Conservation (phyloP, 1,140 invertebrate species). For the Venustaconcha ellipsiformis region DNA sequence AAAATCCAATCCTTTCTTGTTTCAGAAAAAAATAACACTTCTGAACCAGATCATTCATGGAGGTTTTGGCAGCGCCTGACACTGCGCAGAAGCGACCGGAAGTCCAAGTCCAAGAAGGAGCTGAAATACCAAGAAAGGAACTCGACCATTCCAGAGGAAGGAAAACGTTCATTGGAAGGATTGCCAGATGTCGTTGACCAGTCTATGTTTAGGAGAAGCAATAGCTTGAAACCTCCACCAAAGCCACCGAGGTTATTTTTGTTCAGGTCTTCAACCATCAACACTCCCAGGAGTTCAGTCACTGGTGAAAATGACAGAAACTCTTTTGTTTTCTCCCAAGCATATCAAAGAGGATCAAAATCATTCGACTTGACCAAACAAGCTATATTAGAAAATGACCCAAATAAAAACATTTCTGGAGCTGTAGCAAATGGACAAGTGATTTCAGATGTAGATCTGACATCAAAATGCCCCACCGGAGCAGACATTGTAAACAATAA, state of each 20-base stretch:
- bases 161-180: not conserved
- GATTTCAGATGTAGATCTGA: conserved; percentile 7
- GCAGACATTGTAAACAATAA: conserved; percentile 33
- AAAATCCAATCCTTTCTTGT: no score
- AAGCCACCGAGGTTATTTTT: conserved; percentile 58
- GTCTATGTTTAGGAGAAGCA: conserved; percentile 35
- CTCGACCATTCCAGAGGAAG: conserved; percentile 3
- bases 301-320: conserved; percentile 36
- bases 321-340: conserved; percentile 39
- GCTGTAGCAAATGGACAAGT: conserved; percentile 28
- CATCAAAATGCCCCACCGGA: conserved; percentile 16
- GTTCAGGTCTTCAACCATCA: conserved; percentile 53
- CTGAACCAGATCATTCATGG: conserved; percentile 10
- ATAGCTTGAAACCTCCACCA: conserved; percentile 53
- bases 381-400: no score
- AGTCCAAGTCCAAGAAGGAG: not conserved
- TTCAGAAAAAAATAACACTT: not conserved
- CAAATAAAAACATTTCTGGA: not conserved
- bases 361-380: no score
- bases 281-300: conserved; percentile 39
- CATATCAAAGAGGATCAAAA: conserved; percentile 25
- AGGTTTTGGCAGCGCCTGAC: conserved; percentile 29
- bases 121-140: not conserved
- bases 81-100: conserved; percentile 7
- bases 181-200: conserved; percentile 51